A percentile compares a stretch with the other conserved stretches of the same genome.
phyloP scores from a whole-genome alignment of 2,888 invertebrate genomes.

The Hyppa rectilinea region DNA sequence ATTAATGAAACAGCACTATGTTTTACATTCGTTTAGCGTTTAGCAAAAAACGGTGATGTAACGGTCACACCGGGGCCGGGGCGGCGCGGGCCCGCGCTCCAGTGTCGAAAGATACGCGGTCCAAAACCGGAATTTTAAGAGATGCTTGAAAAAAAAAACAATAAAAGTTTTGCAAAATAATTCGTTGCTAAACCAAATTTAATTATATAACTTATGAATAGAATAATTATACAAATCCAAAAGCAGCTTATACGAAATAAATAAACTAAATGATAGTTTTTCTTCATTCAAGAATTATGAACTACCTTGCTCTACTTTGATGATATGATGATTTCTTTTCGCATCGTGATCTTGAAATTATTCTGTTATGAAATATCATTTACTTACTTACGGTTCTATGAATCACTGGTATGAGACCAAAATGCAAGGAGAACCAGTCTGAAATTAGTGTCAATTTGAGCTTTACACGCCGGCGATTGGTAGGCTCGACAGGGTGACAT shows the following conservation, averaged over 20 bases:
- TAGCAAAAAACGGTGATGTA: conserved; percentile 40
- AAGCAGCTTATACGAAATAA: not conserved
- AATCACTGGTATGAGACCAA: conserved; percentile 10
- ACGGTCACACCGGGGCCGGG: conserved; percentile 13
- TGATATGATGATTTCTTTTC: conserved; percentile 15
- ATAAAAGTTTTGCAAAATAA: conserved; percentile 13
- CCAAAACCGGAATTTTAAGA: conserved; percentile 52
- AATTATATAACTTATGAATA: not conserved
- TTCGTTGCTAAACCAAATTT: conserved; percentile 5
- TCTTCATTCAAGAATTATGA: not conserved
- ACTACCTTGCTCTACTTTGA: conserved; percentile 13
- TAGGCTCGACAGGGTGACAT: conserved; percentile 8
- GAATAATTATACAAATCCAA: not conserved
- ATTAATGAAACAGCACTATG: not conserved
- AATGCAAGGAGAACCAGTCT: conserved; percentile 14
- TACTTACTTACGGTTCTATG: conserved; percentile 1
- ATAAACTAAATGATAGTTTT: not conserved
- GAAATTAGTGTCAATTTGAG: conserved; percentile 31
- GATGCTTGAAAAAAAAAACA: conserved; percentile 10
- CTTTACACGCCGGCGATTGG: conserved; percentile 8
- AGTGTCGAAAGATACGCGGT: conserved; percentile 48
- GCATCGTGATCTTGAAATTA: conserved; percentile 14
- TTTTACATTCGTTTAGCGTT: not conserved
- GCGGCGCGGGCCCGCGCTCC: not conserved
- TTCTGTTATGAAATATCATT: conserved; percentile 16